Percentiles rank a stretch among this genome's conserved stretches.
Evolutionary conservation across 2,797 vertebrate genomes (phyloP).

Genomic region (Choloepus didactylus): DNA sequence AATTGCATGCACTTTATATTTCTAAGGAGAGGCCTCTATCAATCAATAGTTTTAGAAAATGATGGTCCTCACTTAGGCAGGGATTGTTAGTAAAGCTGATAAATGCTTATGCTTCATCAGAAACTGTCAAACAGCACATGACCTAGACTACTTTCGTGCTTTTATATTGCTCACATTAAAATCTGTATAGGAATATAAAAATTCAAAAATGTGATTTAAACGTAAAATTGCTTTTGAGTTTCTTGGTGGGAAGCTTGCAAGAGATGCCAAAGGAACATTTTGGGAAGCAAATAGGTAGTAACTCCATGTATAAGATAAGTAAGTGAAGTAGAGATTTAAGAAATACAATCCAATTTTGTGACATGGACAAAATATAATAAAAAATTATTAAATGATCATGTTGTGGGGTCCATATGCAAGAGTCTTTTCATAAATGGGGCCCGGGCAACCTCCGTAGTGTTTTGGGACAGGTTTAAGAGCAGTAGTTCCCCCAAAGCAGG

Average conservation of each 20-base stretch:
- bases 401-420: background rate
- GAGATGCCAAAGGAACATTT: background rate
- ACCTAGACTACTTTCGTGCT: conserved; percentile 39
- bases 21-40: conserved; percentile 59
- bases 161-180: conserved; percentile 56
- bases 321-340: conserved; percentile 14
- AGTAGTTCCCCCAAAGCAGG: conserved; percentile 4
- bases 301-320: background rate
- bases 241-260: conserved; percentile 50
- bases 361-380: conserved; percentile 16
- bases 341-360: background rate
- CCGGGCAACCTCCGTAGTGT: background rate
- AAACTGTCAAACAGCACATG: conserved; percentile 59
- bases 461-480: background rate
- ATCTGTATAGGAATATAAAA: conserved; percentile 42
- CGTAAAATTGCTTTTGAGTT: conserved; percentile 43
- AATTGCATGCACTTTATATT: conserved; percentile 66
- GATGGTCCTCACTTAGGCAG: conserved; percentile 59
- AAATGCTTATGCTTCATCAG: conserved; percentile 67
- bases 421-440: background rate
- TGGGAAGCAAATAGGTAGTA: background rate
- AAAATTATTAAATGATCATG: background rate
- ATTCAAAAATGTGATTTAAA: conserved; percentile 59
- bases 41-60: conserved; percentile 72
- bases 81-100: conserved; percentile 55